phyloP scores from a whole-genome alignment of 2,113 vertebrate genomes.

The Seriola dumerili region DNA sequence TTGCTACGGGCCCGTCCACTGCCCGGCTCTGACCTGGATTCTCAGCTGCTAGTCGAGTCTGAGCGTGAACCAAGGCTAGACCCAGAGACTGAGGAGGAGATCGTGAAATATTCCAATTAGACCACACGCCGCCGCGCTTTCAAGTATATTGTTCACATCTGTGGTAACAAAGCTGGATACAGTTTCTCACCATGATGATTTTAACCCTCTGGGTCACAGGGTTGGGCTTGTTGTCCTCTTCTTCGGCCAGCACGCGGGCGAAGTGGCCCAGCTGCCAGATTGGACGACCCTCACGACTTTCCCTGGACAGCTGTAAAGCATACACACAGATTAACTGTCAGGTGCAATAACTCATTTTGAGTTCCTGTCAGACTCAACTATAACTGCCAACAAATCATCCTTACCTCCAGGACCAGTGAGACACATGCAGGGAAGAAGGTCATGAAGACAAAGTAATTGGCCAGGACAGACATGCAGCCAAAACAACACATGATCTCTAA shows the following conservation, averaged over 20 bases:
- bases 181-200: slow-evolving; percentile 93
- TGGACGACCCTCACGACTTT: slow-evolving; percentile 94
- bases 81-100: slow-evolving; percentile 89
- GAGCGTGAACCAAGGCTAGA: slow-evolving; percentile 95
- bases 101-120: not conserved
- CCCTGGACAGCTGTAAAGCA: slow-evolving; percentile 89
- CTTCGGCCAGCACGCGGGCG: slow-evolving; percentile 93
- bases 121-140: too few relatives aligned
- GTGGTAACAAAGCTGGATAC: not conserved
- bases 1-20: slow-evolving; percentile 80
- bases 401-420: slow-evolving; percentile 97
- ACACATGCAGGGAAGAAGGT: slow-evolving; percentile 99
- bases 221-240: slow-evolving; percentile 97
- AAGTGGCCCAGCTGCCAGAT: slow-evolving; percentile 98
- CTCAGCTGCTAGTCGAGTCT: slow-evolving; percentile 92
- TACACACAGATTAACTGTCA: not conserved
- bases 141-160: not conserved
- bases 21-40: slow-evolving; percentile 89
- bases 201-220: slow-evolving; percentile 97
- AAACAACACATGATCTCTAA: slow-evolving; percentile 99
- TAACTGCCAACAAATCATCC: slow-evolving; percentile 7
- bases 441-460: slow-evolving; percentile 99
- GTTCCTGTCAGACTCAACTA: too few relatives aligned
- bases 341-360: too few relatives aligned
- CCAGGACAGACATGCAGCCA: slow-evolving; percentile 97